Conservation (phyloP, 2,113 vertebrate species). For the Myiagra hebetior region DNA sequence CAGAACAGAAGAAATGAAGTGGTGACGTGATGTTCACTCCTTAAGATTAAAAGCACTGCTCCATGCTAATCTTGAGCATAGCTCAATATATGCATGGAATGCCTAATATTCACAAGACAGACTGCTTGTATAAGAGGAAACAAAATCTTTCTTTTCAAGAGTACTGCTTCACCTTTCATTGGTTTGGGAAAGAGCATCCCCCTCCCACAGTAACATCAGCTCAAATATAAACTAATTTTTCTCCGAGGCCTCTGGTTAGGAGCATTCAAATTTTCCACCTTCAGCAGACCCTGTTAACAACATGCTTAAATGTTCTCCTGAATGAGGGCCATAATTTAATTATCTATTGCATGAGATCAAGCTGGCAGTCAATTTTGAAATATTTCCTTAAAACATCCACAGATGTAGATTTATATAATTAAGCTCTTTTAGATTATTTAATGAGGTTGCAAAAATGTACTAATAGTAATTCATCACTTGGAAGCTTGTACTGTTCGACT, state of each 20-base stretch:
- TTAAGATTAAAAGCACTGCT: neutral
- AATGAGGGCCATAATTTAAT: neutral
- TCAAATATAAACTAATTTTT: neutral
- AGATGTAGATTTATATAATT: conserved; percentile 14
- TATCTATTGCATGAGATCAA: neutral
- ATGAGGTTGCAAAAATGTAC: neutral
- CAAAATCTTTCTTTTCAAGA: neutral
- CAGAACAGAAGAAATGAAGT: neutral
- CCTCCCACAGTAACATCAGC: neutral
- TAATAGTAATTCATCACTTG: neutral
- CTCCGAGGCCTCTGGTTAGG: neutral
- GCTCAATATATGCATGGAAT: neutral
- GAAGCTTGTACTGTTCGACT: neutral
- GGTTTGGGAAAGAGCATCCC: neutral
- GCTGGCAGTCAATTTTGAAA: neutral
- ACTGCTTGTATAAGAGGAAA: neutral
- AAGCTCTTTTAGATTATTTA: conserved; percentile 15
- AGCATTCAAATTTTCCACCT: neutral
- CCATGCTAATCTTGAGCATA: neutral
- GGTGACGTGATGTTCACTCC: neutral
- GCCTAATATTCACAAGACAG: neutral
- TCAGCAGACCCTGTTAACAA: neutral
- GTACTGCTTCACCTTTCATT: neutral
- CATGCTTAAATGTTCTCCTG: neutral
- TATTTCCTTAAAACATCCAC: conserved; percentile 5